Conservation (phyloP, 2,797 vertebrate species). For the Parauchenoglanis punctatus region DNA sequence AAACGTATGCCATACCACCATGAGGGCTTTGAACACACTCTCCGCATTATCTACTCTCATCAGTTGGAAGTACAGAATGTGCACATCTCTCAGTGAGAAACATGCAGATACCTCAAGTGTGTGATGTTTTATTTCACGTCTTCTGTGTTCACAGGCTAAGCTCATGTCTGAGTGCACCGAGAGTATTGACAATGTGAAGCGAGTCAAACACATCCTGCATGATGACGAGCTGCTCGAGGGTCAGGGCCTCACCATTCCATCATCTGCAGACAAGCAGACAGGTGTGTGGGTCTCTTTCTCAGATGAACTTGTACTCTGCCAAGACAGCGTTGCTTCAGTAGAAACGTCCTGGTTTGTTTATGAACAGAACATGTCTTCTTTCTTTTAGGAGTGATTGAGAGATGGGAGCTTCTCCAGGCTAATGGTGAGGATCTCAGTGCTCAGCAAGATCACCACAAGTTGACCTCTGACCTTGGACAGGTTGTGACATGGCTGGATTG, state of each 20-base stretch:
- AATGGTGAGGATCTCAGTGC: conserved; percentile 65
- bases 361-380: not conserved
- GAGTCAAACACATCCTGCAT: conserved; percentile 67
- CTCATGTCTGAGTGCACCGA: conserved; percentile 78
- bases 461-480: conserved; percentile 79
- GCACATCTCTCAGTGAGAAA: not conserved
- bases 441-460: conserved; percentile 78
- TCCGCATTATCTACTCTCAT: not conserved
- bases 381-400: conserved; percentile 83
- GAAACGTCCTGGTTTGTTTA: not conserved
- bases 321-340: not conserved
- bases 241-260: conserved; percentile 68
- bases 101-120: not conserved
- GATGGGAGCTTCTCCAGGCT: conserved; percentile 86
- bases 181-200: conserved; percentile 73
- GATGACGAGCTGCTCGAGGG: conserved; percentile 73
- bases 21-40: not conserved
- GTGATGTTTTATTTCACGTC: not conserved
- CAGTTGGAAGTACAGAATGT: conserved; percentile 16
- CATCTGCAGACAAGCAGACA: conserved; percentile 71
- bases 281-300: conserved; percentile 60
- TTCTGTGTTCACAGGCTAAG: conserved; percentile 67
- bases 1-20: not conserved
- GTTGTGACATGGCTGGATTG: conserved; percentile 83
- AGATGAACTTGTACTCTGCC: not conserved